Evolutionary conservation across 2,888 invertebrate genomes (phyloP).

Genomic region (Deilephila porcellus): DNA sequence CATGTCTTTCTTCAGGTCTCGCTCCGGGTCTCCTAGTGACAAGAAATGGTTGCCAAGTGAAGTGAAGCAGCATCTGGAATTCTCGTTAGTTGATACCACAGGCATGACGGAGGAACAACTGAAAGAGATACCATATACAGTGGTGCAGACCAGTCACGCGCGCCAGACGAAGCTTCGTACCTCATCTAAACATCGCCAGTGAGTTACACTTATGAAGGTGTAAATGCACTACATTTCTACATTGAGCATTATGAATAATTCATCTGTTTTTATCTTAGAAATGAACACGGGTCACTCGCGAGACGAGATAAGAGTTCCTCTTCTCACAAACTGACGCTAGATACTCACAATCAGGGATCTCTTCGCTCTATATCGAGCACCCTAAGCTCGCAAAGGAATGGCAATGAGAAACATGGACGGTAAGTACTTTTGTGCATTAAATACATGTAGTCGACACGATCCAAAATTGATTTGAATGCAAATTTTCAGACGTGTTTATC

Average conservation of each 20-base stretch:
- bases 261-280: constrained; percentile 48
- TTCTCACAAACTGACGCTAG: constrained; percentile 69
- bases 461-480: constrained; percentile 1
- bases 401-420: constrained; percentile 80
- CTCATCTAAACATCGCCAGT: constrained; percentile 77
- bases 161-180: constrained; percentile 84
- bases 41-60: constrained; percentile 91
- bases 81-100: constrained; percentile 93
- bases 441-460: neutral
- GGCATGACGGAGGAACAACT: constrained; percentile 95
- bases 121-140: constrained; percentile 94
- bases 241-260: neutral
- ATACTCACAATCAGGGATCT: constrained; percentile 80
- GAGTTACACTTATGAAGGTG: constrained; percentile 41
- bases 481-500: constrained; percentile 74
- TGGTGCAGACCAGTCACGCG: constrained; percentile 90
- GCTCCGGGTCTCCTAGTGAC: constrained; percentile 89
- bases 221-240: neutral
- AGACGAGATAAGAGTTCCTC: constrained; percentile 73
- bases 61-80: constrained; percentile 93
- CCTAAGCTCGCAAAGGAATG: constrained; percentile 82
- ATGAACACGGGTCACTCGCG: constrained; percentile 76
- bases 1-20: constrained; percentile 61
- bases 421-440: constrained; percentile 44
- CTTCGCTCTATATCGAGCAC: constrained; percentile 86